Evolutionary conservation across 2,113 vertebrate species (phyloP).

Genomic region (Syngnathus typhle): DNA sequence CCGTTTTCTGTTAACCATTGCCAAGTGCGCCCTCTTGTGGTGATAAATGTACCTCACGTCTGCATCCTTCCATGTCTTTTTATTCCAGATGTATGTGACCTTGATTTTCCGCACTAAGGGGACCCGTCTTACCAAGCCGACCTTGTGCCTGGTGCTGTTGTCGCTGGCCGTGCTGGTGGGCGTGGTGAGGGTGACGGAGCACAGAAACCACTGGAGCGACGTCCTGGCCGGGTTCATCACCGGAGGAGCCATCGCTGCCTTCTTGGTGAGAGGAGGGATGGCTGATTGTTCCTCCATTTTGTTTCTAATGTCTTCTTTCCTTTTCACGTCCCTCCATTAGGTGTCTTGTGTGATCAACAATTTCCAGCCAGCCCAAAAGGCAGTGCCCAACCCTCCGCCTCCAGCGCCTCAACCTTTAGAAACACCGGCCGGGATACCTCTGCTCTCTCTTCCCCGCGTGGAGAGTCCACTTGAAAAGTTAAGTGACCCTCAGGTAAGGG

Average conservation of each 20-base stretch:
- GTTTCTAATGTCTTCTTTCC: neutral
- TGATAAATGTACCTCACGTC: neutral
- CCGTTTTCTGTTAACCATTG: neutral
- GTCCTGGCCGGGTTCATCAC: conserved; percentile 83
- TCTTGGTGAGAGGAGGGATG: conserved; percentile 71
- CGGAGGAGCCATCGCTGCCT: conserved; percentile 80
- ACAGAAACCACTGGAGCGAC: conserved; percentile 88
- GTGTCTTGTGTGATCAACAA: conserved; percentile 76
- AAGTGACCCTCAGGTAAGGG: conserved; percentile 88
- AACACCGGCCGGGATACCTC: conserved; percentile 65
- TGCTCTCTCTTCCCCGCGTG: conserved; percentile 70
- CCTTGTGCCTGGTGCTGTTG: conserved; percentile 78
- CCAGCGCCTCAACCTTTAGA: conserved; percentile 49
- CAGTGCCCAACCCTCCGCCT: conserved; percentile 10
- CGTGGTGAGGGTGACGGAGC: conserved; percentile 82
- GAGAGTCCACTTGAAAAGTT: conserved; percentile 89
- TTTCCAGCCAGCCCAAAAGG: conserved; percentile 61
- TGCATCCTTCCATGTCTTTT: neutral
- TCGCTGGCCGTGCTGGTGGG: conserved; percentile 83
- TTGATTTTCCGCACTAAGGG: conserved; percentile 82
- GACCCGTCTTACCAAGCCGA: conserved; percentile 83
- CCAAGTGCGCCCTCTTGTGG: conserved; percentile 40
- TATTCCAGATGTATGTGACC: conserved; percentile 84
- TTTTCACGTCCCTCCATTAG: conserved; percentile 40
- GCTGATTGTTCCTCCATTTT: neutral